phyloP scores from a whole-genome alignment of 2,113 vertebrate species.

The Nerophis ophidion region DNA sequence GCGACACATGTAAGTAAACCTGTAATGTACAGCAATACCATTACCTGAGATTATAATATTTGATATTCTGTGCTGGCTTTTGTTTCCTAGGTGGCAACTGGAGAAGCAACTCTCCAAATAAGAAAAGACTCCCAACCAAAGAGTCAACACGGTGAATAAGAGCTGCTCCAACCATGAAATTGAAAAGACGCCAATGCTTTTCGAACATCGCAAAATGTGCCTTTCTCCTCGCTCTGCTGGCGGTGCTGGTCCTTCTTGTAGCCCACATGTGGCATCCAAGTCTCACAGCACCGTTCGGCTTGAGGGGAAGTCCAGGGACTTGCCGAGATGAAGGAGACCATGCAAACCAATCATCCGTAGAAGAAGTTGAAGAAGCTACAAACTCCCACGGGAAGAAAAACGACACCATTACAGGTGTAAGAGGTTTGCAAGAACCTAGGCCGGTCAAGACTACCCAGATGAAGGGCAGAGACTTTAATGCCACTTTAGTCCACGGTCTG shows the following conservation, averaged over 20 bases:
- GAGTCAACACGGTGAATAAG: background rate
- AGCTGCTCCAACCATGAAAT: constrained; percentile 78
- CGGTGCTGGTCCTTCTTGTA: constrained; percentile 78
- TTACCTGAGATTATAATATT: too few relatives aligned
- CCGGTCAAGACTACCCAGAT: constrained; percentile 79
- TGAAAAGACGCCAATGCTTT: constrained; percentile 84
- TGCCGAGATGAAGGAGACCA: constrained; percentile 73
- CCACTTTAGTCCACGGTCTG: constrained; percentile 61
- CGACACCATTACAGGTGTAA: constrained; percentile 55
- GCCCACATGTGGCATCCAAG: constrained; percentile 81
- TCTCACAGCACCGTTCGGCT: constrained; percentile 55
- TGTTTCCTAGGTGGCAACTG: constrained; percentile 22
- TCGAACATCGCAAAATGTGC: constrained; percentile 77
- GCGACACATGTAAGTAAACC: too few relatives aligned
- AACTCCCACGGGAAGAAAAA: constrained; percentile 69
- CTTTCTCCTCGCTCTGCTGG: constrained; percentile 78
- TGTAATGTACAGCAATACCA: too few relatives aligned
- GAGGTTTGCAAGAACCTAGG: constrained; percentile 66
- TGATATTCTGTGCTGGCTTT: background rate
- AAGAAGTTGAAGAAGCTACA: constrained; percentile 57
- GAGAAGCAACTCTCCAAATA: background rate
- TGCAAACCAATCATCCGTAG: constrained; percentile 73
- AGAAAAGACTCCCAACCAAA: background rate
- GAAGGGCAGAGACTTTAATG: constrained; percentile 58
- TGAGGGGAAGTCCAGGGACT: constrained; percentile 77